These are phyloP conservation scores for Bubo bubo DNA, from an alignment of 2,113 vertebrate genomes.

Conservation along the genomic window DNA sequence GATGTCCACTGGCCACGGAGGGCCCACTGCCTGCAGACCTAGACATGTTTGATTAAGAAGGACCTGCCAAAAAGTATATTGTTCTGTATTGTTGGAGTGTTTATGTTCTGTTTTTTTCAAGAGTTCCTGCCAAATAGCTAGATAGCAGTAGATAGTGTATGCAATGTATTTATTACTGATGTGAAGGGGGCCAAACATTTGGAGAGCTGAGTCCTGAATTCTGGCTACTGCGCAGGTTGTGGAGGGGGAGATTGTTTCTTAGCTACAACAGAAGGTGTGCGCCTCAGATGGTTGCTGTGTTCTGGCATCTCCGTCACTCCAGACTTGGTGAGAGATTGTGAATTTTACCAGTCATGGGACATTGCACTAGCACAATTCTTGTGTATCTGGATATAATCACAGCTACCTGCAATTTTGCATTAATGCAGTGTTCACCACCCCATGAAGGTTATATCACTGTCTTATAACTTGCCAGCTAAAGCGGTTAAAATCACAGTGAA, in stretches of 20 bases:
- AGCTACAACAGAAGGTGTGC: neutral
- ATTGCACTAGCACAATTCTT: neutral
- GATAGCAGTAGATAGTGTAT: neutral
- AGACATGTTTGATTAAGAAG: neutral
- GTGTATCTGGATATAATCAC: neutral
- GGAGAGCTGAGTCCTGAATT: neutral
- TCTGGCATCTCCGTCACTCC: neutral
- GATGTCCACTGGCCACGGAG: neutral
- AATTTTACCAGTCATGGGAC: neutral
- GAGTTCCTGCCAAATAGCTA: neutral
- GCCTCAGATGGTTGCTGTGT: neutral
- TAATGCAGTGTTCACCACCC: neutral
- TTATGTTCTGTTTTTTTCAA: neutral
- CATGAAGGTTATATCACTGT: neutral
- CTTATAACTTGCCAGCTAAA: neutral
- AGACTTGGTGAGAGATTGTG: neutral
- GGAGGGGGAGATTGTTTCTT: neutral
- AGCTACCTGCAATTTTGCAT: neutral
- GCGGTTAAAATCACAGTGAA: neutral
- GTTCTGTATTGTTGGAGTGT: neutral
- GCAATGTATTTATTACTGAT: neutral
- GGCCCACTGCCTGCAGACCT: neutral
- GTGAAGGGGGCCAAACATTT: neutral
- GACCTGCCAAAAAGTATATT: neutral
- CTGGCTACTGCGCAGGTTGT: neutral